phyloP scores from a whole-genome alignment of 2,888 invertebrate genomes.

The Leptothorax acervorum region DNA sequence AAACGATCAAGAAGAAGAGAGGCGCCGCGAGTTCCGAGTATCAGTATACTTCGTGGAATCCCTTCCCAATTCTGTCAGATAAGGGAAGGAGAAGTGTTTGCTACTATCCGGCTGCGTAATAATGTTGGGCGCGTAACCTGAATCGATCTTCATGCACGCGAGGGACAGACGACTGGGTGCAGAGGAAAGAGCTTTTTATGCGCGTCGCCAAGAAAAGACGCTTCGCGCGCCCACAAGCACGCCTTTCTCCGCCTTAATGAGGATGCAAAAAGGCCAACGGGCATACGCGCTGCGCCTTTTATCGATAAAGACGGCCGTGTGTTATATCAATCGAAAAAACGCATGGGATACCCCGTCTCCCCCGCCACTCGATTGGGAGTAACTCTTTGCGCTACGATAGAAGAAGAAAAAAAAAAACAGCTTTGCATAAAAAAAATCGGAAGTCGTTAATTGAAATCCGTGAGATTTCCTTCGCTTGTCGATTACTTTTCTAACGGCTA shows the following conservation, averaged over 20 bases:
- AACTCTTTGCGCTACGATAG: background rate
- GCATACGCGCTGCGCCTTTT: slow-evolving; percentile 38
- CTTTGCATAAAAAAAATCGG: background rate
- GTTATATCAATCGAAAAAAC: slow-evolving; percentile 50
- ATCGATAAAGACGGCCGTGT: slow-evolving; percentile 40
- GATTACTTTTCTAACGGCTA: background rate
- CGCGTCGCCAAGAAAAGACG: slow-evolving; percentile 58
- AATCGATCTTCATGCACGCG: slow-evolving; percentile 44
- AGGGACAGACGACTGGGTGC: background rate
- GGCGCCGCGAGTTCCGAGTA: background rate
- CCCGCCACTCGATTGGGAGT: background rate
- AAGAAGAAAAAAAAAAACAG: background rate
- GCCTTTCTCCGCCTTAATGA: slow-evolving; percentile 50
- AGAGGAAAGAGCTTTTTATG: slow-evolving; percentile 57
- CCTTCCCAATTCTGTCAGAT: background rate
- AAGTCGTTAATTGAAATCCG: background rate
- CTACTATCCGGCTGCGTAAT: slow-evolving; percentile 24
- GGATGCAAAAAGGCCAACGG: slow-evolving; percentile 48
- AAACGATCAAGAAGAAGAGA: background rate
- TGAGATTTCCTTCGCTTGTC: background rate
- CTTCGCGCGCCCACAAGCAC: slow-evolving; percentile 53
- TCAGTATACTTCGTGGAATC: slow-evolving; percentile 16
- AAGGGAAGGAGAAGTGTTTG: slow-evolving; percentile 6
- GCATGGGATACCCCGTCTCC: background rate
- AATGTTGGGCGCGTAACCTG: slow-evolving; percentile 44